Evolutionary conservation across 1,140 invertebrate genomes (phyloP), one percentile per base, ranked within the genome.

Genomic region (Trachymyrmex cornetzi): DNA sequence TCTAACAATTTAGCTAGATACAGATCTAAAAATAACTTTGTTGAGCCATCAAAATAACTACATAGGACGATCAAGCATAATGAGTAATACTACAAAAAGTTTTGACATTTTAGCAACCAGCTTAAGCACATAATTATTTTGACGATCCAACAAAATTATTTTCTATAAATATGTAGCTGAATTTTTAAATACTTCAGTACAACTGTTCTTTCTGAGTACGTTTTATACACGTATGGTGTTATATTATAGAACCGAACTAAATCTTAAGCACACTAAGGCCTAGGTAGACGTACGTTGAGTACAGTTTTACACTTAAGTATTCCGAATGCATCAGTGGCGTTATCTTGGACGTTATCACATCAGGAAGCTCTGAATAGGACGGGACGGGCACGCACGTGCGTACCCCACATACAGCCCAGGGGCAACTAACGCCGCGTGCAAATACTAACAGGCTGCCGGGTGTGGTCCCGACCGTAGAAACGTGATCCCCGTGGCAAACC

Each of bases 401-500:
- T 90, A 72, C 38, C 89, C 72, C 86, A 90, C 89, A 89, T 86
- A 87, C 77, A 79, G 77, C 84, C 34, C 19, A 22, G 64, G 72
- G 71, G n/a, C 86, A 67, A 50, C 69, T 86, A 90, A 90, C 89
- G 74, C 66, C 81, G 59, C 69, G 86, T 72, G 92, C 89, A 92
- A 92, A 92, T 89, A 92, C 79, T 92, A 85, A 81, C 87, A 87
- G 79, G 84, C 87, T 92, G 85, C 84, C 89, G 92, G 92, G 90
- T 91, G 90, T 90, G 81, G 88, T 89, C 87, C 85, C 53, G 59
- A 12, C 59, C 50, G 24, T 69, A 64, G 92, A 92, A 92, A 92
- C 91, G 92, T 91, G 92, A 92, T 92, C 92, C 69, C 89, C 92
- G 91, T 92, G 92, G 92, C 92, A 92, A 92, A 92, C 90, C 91